Evolutionary conservation across 2,113 vertebrate species (phyloP), one percentile per base, ranked within the genome.

Genomic region (Thunnus maccoyii): DNA sequence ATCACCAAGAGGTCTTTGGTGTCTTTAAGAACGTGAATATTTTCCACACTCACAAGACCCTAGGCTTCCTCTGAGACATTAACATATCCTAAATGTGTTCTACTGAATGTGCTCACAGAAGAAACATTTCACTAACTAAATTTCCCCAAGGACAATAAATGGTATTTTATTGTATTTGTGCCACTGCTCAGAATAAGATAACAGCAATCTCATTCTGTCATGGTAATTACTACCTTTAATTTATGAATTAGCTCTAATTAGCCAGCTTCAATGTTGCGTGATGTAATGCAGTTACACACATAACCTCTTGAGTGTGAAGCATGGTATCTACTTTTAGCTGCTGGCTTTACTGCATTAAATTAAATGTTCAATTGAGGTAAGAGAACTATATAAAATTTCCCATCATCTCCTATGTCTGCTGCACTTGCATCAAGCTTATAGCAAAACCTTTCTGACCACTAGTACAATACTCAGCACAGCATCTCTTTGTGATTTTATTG

Each of bases 191-290:
- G 66, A 81, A 64, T 79, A 83, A 71, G 70, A 90, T 80, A 75
- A 80, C 54, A 44, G 76, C 76, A 78, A 87, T 87, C 46, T 69
- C 70, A 84, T 88, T 91, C 78, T 84, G 82, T 85, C 68, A 81
- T 25, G 41, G 55, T 84, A 80, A 86, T 86, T 86, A 82, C 84
- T 73, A 68, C 78, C 78, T 84, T 86, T 91, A 88, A 91, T 90
- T 92, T 92, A 91, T 91, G 83, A 92, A 90, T 86, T 82, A 85
- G 79, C 68, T 72, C 78, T 86, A 89, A 93, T 92, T 89, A 92
- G 76, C 64, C 72, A 36, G 68, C 76, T 68, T 20, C 52, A 32
- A 18, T 51, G 56, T 61, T 47, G 22, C 62, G 50, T 47, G 46
- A 78, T 80, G 61, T 86, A 46, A 82, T 79, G 56, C 62, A 65